Evolutionary conservation across 1,140 invertebrate species (phyloP).

Genomic region (Orussus abietinus): DNA sequence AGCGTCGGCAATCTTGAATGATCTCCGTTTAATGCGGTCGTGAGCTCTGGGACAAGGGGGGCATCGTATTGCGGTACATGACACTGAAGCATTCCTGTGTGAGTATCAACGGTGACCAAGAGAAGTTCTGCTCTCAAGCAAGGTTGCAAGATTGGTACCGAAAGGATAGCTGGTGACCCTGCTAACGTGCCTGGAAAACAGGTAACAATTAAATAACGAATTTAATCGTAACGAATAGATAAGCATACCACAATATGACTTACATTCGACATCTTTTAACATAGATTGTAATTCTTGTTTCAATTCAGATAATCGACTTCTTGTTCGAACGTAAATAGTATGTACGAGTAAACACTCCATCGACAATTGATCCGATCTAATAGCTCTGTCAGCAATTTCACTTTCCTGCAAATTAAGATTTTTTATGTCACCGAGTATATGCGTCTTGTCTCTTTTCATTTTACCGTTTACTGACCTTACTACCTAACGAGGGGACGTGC

Average conservation of each 20-base stretch:
- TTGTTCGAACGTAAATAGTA: slow-evolving; percentile 90
- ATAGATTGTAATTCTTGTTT: slow-evolving; percentile 74
- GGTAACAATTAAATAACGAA: slow-evolving; percentile 4
- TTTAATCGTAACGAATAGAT: slow-evolving; percentile 9
- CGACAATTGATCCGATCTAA: slow-evolving; percentile 83
- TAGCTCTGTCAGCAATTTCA: slow-evolving; percentile 76
- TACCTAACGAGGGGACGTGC: slow-evolving; percentile 81
- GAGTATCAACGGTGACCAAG: slow-evolving; percentile 87
- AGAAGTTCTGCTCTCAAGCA: slow-evolving; percentile 88
- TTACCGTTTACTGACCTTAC: slow-evolving; percentile 51
- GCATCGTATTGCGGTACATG: slow-evolving; percentile 88
- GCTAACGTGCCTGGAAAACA: slow-evolving; percentile 56
- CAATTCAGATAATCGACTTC: slow-evolving; percentile 76
- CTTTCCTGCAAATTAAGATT: slow-evolving; percentile 50
- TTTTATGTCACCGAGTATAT: slow-evolving; percentile 5
- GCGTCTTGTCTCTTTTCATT: slow-evolving; percentile 1
- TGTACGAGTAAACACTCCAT: slow-evolving; percentile 96
- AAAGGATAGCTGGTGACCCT: slow-evolving; percentile 86
- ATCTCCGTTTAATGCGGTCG: slow-evolving; percentile 76
- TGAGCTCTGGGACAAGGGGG: slow-evolving; percentile 77
- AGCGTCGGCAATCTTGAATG: slow-evolving; percentile 64
- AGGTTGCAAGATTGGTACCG: slow-evolving; percentile 82
- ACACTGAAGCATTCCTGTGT: slow-evolving; percentile 86
- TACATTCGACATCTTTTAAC: slow-evolving; percentile 70
- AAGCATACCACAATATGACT: no score